A percentile compares a stretch with the other conserved stretches of the same genome.
Conservation (phyloP, 2,113 vertebrate genomes). For the Dolichallabes microphthalmus region DNA sequence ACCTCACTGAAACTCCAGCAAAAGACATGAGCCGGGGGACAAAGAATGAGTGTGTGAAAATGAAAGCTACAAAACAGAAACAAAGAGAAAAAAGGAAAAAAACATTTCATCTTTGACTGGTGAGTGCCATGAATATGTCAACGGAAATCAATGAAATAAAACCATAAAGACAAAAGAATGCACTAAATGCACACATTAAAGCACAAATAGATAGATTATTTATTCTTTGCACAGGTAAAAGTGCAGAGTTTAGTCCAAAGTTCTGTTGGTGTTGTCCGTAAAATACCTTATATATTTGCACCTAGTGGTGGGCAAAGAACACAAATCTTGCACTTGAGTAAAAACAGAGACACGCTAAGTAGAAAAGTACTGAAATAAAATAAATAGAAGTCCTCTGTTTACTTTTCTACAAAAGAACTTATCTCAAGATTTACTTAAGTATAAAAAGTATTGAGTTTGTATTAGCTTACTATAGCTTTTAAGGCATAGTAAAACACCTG, state of each 20-base stretch:
- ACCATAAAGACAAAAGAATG: constrained; percentile 4
- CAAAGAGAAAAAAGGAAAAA: constrained; percentile 59
- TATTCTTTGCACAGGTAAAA: neutral
- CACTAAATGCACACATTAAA: constrained; percentile 13
- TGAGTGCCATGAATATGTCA: constrained; percentile 34
- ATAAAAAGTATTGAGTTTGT: no score
- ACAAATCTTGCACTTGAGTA: no score
- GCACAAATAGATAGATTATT: neutral
- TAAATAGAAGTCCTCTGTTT: no score
- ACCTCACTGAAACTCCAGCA: constrained; percentile 75
- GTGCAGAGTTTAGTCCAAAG: neutral
- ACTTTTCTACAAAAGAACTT: no score
- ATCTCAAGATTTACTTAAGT: no score
- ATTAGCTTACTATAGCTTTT: no score
- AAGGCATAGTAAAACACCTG: no score
- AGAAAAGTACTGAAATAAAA: no score
- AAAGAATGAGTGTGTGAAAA: constrained; percentile 72
- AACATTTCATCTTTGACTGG: constrained; percentile 47
- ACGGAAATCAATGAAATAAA: neutral
- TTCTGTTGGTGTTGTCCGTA: neutral
- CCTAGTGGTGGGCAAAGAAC: neutral
- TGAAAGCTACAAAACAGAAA: constrained; percentile 58
- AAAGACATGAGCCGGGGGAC: constrained; percentile 74
- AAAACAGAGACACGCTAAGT: no score
- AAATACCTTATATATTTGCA: neutral